Evolutionary conservation across 2,797 vertebrate genomes (phyloP), one percentile per base, ranked within the genome.

Genomic region (Poliocrania exsul): DNA sequence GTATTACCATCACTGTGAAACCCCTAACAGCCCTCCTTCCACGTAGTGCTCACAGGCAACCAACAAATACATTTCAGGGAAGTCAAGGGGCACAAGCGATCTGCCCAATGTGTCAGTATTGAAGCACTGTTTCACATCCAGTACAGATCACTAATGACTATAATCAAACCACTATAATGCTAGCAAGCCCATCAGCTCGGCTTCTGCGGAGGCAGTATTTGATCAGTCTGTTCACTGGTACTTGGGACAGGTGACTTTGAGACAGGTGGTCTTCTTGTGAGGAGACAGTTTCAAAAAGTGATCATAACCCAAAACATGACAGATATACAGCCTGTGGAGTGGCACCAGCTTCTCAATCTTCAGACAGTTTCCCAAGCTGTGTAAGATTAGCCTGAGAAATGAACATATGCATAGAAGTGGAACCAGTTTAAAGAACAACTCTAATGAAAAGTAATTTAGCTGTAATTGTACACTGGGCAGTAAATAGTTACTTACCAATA

Each of bases 41-140:
- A 15, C 0, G 1, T 3, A 70, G 24, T 2, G 20, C 40, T 37
- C n/a, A 21, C 13, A 42, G 44, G 37, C 11, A 77, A 31, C 40
- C 37, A 65, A 61, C 13, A 80, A 69, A 74, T 2, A 15, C 38
- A 18, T 15, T 51, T 70, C 70, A 49, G 46, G 74, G 54, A 79
- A 64, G 25, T 47, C 80, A 65, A 71, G 28, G 35, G 54, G 18
- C 50, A 51, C 0, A 0, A 74, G 60, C 29, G 42, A 29, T 18
- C 18, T 49, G 38, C 37, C 17, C 42, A 35, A 35, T 0, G 0
- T 1, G 4, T 18, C 16, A 51, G 28, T 12, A 10, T 28, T 11
- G 66, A 26, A 60, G 31, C 46, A 29, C 11, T 20, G 25, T 24
- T 40, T 81, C 62, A 50, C 5, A 4, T 14, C 31, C 53, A 47